These are phyloP conservation scores for Slavum lentiscoides DNA, from an alignment of 2,888 invertebrate genomes.

Conservation along the genomic window DNA sequence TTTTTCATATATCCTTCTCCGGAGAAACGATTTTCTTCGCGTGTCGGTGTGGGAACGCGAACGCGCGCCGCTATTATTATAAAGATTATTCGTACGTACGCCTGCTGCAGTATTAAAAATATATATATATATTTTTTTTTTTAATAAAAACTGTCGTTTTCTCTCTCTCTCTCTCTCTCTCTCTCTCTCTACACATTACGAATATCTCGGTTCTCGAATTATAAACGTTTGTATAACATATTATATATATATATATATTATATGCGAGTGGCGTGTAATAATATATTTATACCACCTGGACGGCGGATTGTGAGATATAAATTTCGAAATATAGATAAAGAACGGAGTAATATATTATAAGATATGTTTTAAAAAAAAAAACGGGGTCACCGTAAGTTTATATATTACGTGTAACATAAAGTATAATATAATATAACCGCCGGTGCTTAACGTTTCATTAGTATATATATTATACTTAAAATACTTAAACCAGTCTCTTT, in stretches of 20 bases:
- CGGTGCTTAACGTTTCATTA: slow-evolving; percentile 1
- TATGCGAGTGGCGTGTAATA: no score
- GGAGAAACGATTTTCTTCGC: background rate
- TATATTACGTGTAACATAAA: background rate
- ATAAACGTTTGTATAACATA: background rate
- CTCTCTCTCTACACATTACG: background rate
- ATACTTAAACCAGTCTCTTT: background rate
- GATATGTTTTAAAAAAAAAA: background rate
- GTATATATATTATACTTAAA: background rate
- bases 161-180: no score
- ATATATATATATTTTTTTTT: no score
- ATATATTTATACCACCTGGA: background rate
- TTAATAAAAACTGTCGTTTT: slow-evolving; percentile 12
- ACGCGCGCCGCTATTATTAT: background rate
- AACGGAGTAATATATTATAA: background rate
- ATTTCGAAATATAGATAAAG: slow-evolving; percentile 21
- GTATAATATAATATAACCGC: background rate
- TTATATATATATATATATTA: background rate
- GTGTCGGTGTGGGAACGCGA: background rate
- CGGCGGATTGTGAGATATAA: background rate
- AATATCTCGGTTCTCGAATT: background rate
- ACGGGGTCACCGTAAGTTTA: background rate
- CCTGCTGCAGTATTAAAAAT: no score
- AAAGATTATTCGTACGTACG: background rate
- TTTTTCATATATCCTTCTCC: background rate